phyloP scores from a whole-genome alignment of 2,888 invertebrate species.

The Cistogaster globosa region DNA sequence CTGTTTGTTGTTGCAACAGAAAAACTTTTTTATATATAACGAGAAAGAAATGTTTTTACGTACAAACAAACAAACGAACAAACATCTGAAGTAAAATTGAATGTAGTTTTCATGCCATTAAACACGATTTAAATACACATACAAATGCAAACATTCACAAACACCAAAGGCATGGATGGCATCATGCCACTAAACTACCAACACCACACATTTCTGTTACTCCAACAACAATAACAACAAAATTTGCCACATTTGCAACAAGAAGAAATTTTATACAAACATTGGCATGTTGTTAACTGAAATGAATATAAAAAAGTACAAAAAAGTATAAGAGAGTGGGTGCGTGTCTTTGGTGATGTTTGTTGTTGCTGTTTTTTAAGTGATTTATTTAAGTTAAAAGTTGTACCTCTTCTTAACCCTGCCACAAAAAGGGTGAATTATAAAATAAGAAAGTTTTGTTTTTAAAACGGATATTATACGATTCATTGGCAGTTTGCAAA shows the following conservation, averaged over 20 bases:
- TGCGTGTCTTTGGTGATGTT: slow-evolving; percentile 61
- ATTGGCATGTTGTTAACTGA: slow-evolving; percentile 57
- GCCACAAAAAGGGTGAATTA: slow-evolving; percentile 44
- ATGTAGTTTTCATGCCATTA: slow-evolving; percentile 74
- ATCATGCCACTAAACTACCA: slow-evolving; percentile 36
- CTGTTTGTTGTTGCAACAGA: slow-evolving; percentile 36
- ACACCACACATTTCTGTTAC: slow-evolving; percentile 14
- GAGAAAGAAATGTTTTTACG: slow-evolving; percentile 36
- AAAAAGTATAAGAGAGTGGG: slow-evolving; percentile 48
- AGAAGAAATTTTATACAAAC: slow-evolving; percentile 61
- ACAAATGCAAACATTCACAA: slow-evolving; percentile 33
- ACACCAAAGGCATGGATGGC: slow-evolving; percentile 4
- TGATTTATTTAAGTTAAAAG: slow-evolving; percentile 64
- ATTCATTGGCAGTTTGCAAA: slow-evolving; percentile 73
- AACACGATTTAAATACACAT: slow-evolving; percentile 73
- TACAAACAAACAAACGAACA: slow-evolving; percentile 35
- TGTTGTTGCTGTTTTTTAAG: slow-evolving; percentile 30
- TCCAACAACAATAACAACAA: slow-evolving; percentile 3
- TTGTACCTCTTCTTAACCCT: slow-evolving; percentile 58
- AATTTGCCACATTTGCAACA: slow-evolving; percentile 58
- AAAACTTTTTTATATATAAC: slow-evolving; percentile 39
- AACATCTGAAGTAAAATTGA: slow-evolving; percentile 60
- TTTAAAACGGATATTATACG: slow-evolving; percentile 74
- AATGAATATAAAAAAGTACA: slow-evolving; percentile 15
- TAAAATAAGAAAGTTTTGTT: slow-evolving; percentile 64